Percentiles rank a stretch among this genome's conserved stretches.
phyloP scores from a whole-genome alignment of 37 sponge, comb jelly and placozoan genomes.

The Spongilla lacustris region DNA sequence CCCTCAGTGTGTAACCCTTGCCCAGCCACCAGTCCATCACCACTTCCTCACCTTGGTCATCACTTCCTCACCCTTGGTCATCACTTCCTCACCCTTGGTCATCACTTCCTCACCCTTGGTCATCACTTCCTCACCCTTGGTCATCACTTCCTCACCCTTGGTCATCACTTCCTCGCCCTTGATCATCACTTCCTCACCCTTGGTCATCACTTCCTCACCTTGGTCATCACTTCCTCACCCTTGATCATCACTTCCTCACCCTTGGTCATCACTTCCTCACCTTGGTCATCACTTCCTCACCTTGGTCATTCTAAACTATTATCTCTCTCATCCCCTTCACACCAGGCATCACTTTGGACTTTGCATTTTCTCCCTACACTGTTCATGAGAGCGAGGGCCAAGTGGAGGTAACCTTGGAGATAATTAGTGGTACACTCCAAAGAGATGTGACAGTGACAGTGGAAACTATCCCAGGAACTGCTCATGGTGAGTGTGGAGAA shows the following conservation, averaged over 20 bases:
- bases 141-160: too few relatives aligned
- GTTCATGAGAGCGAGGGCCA: constrained; percentile 15
- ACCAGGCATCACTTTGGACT: constrained; percentile 4
- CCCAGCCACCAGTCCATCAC: too few relatives aligned
- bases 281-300: not conserved
- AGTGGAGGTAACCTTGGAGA: not conserved
- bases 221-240: too few relatives aligned
- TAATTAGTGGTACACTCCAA: not conserved
- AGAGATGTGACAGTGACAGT: not conserved
- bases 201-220: not conserved
- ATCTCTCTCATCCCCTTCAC: too few relatives aligned
- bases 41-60: too few relatives aligned
- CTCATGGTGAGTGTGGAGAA: not conserved
- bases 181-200: not conserved
- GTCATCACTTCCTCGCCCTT: not conserved
- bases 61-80: too few relatives aligned
- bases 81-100: too few relatives aligned
- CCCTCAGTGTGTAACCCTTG: too few relatives aligned
- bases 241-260: not conserved
- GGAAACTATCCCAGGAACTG: constrained; percentile 3
- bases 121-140: too few relatives aligned
- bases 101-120: too few relatives aligned
- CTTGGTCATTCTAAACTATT: too few relatives aligned
- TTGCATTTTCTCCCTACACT: not conserved
- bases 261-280: not conserved